Conservation (phyloP, 2,797 vertebrate genomes). For the Erithacus rubecula region DNA sequence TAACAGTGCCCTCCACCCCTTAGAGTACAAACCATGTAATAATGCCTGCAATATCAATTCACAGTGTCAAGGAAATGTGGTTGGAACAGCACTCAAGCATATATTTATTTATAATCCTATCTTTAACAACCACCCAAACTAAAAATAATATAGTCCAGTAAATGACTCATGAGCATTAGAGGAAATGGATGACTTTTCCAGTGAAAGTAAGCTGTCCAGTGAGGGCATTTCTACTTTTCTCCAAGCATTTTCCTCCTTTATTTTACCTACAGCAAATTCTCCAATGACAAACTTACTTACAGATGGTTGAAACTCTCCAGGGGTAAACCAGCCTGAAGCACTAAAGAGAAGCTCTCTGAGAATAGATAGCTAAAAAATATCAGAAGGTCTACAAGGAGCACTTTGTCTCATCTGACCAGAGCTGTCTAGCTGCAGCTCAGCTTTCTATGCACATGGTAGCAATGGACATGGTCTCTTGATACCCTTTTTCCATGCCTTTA, state of each 20-base stretch:
- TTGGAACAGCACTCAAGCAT: neutral
- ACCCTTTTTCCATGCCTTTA: neutral
- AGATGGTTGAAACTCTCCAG: neutral
- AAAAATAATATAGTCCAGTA: conserved; percentile 32
- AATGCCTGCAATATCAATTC: conserved; percentile 25
- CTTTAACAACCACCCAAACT: conserved; percentile 10
- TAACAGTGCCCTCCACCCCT: neutral
- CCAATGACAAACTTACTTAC: neutral
- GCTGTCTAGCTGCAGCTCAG: neutral
- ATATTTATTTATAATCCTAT: neutral
- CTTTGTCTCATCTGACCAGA: neutral
- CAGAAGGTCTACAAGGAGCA: neutral
- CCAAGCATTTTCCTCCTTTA: neutral
- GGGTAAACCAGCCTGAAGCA: neutral
- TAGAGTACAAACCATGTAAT: neutral
- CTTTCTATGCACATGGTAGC: neutral
- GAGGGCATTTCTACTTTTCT: conserved; percentile 20
- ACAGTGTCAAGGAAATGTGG: neutral
- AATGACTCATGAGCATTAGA: conserved; percentile 11
- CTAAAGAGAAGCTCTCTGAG: neutral
- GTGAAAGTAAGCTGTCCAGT: neutral
- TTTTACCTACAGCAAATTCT: conserved; percentile 34
- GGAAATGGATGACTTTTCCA: conserved; percentile 22
- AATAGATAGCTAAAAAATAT: neutral
- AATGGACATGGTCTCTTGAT: neutral